Conservation (phyloP, 2,797 vertebrate genomes). For the Chrosomus eos region DNA sequence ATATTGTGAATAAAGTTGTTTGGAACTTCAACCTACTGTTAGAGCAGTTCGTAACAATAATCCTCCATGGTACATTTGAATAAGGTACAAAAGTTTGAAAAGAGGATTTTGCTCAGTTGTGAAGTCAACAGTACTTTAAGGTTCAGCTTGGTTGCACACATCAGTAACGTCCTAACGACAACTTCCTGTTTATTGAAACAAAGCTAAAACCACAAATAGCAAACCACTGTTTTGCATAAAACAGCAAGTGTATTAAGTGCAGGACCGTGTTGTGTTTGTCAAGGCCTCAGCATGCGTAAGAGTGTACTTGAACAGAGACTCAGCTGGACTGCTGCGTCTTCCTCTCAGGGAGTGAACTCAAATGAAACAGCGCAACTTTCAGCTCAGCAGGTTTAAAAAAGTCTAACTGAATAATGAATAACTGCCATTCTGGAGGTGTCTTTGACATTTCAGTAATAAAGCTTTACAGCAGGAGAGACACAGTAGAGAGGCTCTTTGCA, state of each 20-base stretch:
- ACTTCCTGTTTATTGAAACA: background rate
- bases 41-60: background rate
- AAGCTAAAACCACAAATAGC: conserved; percentile 13
- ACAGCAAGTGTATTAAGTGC: conserved; percentile 6
- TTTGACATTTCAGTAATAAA: conserved; percentile 51
- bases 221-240: conserved; percentile 13
- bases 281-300: conserved; percentile 23
- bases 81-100: background rate
- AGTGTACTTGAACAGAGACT: conserved; percentile 17
- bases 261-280: conserved; percentile 27
- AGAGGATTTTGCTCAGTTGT: background rate
- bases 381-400: conserved; percentile 49
- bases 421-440: conserved; percentile 51
- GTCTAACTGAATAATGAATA: conserved; percentile 57
- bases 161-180: background rate
- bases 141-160: background rate
- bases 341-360: conserved; percentile 30
- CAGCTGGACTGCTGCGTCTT: conserved; percentile 4
- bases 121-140: background rate
- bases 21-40: no score
- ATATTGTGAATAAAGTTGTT: no score
- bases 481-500: background rate
- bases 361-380: conserved; percentile 44
- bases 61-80: background rate
- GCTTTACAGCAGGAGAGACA: conserved; percentile 10